Base-by-base conservation (phyloP, 2,888 invertebrate genomes). In the Gerris lacustris region DNA sequence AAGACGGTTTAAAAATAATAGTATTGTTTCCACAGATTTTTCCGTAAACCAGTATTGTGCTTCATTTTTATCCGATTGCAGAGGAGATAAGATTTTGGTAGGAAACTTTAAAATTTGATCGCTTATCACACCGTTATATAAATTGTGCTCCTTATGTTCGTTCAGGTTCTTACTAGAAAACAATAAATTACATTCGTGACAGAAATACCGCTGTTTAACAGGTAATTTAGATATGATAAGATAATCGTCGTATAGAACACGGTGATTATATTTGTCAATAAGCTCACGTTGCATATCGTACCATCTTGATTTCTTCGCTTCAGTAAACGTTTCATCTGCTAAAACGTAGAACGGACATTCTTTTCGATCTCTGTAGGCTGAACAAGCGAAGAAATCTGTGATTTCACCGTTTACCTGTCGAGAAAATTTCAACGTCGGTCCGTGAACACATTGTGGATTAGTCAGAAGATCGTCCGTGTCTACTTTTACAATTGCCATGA, bases 41-140 rank as follows among this genome's bases (percentile, higher is more conserved):
- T 86, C 83, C 2, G 89, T 85, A 80, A 96, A 96, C 76, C 94
- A 85, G 80, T 91, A 95, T 80, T 95, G 95, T 0, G 95, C 95
- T 81, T 94, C 92, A 44, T 87, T 88, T 75, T 90, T 89, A 68
- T 90, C 86, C 80, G 90, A 86, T 67, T 88, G 86, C 15, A 90
- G 78, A 0, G 92, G 86, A 45, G 84, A 83, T 9, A 95, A 79
- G 77, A 92, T 64, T 73, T 75, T 62, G 9, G 72, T 55, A 2
- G 55, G 55, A 11, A 15, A 55, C 15, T 55, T 55, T 15, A 55
- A 72, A 31, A 69, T 63, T 66, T 55, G 11, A 55, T 55, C 5
- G 55, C 55, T 55, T 55, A 55, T 55, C 15, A 55, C 15, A 55
- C 15, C 15, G 1, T 9, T 9, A 55, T 11, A 55, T 15, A 55